Base-by-base conservation (phyloP, 2,797 vertebrate genomes). In the Oophaga sylvatica region DNA sequence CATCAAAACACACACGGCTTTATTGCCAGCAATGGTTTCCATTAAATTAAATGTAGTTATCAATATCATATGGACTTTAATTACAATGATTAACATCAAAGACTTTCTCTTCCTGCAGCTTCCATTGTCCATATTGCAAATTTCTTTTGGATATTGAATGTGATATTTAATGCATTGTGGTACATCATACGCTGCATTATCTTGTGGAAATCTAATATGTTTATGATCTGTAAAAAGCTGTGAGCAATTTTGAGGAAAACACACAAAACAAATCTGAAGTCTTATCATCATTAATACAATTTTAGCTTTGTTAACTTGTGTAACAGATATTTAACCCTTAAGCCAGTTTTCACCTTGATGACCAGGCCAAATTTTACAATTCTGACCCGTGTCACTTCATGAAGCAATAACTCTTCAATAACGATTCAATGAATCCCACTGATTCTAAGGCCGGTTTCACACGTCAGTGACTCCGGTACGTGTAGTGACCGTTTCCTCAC, bases 21-120 rank as follows among this genome's bases (percentile, higher is more conserved):
- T 77, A 57, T n/a, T 82, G 65, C 31, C 80, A 82, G 79, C 13
- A 82, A 60, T 19, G 59, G 62, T 41, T 63, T 89, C 12, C 62
- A 78, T 86, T 70, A 86, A 85, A 88, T 77, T 59, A 11, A 65
- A 88, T 75, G 68, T 76, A 81, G 83, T 60, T 65, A 76, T 85
- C 78, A 67, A 81, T 68, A 86, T 86, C 84, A 82, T 77, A 86
- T 86, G 80, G 78, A 29, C 68, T 89, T 80, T 88, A 88, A 80
- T 88, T 88, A 80, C 45, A 65, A 60, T 84, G 81, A 84, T 88
- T 84, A 79, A 84, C 65, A 83, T 29, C 65, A 80, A 77, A 70
- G 71, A 35, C 13, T 48, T 71, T 76, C 81, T 79, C 45, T 86
- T 57, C 63, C 45, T 76, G 41, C 26, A 75, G 41, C 57, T 81